Base-by-base conservation (phyloP, 1,140 invertebrate species). In the Cydia pomonella region DNA sequence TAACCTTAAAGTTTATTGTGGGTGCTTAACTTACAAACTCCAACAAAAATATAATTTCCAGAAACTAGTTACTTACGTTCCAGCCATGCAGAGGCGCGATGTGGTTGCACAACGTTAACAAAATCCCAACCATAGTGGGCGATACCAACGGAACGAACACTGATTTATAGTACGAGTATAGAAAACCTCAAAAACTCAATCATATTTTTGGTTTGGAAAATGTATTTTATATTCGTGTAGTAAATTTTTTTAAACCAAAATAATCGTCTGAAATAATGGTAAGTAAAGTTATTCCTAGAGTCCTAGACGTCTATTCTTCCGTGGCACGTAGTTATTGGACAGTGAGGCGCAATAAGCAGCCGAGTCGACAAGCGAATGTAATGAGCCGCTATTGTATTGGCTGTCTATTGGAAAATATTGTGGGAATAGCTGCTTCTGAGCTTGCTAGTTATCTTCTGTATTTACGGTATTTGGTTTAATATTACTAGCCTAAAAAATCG, bases 371-470 rank as follows among this genome's bases (percentile, higher is more conserved):
- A 69, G 64, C 64, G 16, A 69, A 69, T 69, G 27, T 69, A 69
- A 69, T 69, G 64, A 69, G 29, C 64, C 64, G n/a, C 64, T 33
- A 69, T 69, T 69, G 27, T 69, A 38, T 41, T 69, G 64, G 64
- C 29, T n/a, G 64, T 69, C 64, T 33, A 69, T 33, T 41, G 64
- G n/a, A 69, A 69, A 69, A 69, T 69, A 41, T 69, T 69, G 29
- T 69, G 29, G 10, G 64, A 69, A 69, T 41, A 69, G 64, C 29
- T 23, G 18, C 18, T 53, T n/a, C 50, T 6, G 63, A 13, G 27
- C n/a, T 18, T 33, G 64, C 64, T 59, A 23, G 53, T 59, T 59
- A 59, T 59, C 21, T 59, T 21, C 53, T 23, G 53, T 59, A 59
- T 23, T 59, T 59, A 23, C 21, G 53, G 53, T 59, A 59, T 59